Base-by-base conservation (phyloP, 2,113 vertebrate genomes). In the Electrona antarctica region DNA sequence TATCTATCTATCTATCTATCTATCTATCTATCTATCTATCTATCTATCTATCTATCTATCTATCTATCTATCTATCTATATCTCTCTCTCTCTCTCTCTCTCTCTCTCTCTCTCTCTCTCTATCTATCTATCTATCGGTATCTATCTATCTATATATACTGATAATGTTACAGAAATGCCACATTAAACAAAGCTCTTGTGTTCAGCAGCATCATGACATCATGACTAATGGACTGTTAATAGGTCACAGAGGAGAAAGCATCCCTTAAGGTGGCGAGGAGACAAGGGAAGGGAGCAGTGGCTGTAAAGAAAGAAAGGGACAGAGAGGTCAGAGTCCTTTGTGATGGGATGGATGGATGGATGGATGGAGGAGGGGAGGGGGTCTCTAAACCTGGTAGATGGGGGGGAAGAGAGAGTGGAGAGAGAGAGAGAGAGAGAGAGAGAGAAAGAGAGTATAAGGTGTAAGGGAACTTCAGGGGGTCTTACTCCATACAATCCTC, bases 241-340 rank as follows among this genome's bases (percentile, higher is more conserved):
- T 83, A 67, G 83, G 75, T 82, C 86, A 72, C 85, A 85, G 80
- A 89, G 87, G 78, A 90, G 81, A 90, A 89, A 86, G 85, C 82
- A 89, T 89, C 88, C 89, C 76, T 85, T 69, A 76, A 87, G 90
- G 89, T 89, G 89, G 89, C 85, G 80, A 86, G 83, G 33, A 41
- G 33, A 41, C 33, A 41, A 41, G 33, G 80, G 80, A 41, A 41
- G 33, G 80, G 80, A 68, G 73, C 11, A 12, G 45, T 69, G 79
- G 72, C 50, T 41, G 66, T 48, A 14, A 78, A 91, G 82, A 88
- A 84, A 84, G 79, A 80, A 77, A 77, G 73, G 85, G 87, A 92
- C 90, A 88, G 81, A 85, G 73, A 80, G 89, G 92, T 90, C 91
- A 69, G n/a, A n/a, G 80, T 64, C 84, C 89, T 89, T 85, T 92